Evolutionary conservation across 92 coral and sea anemone genomes (phyloP).

Genomic region (Zoanthus sociatus): DNA sequence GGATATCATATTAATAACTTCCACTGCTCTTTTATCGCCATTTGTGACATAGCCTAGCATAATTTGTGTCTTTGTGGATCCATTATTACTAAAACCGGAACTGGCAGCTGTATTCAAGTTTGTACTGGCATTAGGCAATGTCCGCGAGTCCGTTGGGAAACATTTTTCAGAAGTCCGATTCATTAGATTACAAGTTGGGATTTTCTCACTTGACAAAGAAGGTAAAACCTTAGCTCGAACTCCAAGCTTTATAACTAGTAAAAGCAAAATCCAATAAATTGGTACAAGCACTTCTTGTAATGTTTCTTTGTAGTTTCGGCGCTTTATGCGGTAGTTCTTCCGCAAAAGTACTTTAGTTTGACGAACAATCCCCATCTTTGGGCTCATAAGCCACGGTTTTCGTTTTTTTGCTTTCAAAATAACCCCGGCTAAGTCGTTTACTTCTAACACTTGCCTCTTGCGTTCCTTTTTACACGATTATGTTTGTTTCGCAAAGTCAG

Average conservation of each 20-base stretch:
- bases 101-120: neutral
- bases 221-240: conserved; percentile 51
- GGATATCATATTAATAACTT: conserved; percentile 54
- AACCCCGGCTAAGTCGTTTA: no score
- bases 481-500: no score
- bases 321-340: conserved; percentile 78
- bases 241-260: conserved; percentile 57
- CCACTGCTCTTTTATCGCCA: conserved; percentile 48
- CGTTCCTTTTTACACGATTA: no score
- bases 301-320: conserved; percentile 76
- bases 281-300: conserved; percentile 85
- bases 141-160: conserved; percentile 18
- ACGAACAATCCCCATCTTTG: conserved; percentile 68
- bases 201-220: conserved; percentile 62
- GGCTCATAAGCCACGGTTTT: no score
- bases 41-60: conserved; percentile 66
- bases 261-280: conserved; percentile 74
- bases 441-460: no score
- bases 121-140: neutral
- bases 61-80: conserved; percentile 1
- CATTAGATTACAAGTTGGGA: conserved; percentile 60
- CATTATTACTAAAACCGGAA: neutral
- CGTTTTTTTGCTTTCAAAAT: no score
- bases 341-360: conserved; percentile 78
- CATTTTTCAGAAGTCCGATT: conserved; percentile 39